Evolutionary conservation across 2,797 vertebrate species (phyloP).

Genomic region (Jordanella pulchra): DNA sequence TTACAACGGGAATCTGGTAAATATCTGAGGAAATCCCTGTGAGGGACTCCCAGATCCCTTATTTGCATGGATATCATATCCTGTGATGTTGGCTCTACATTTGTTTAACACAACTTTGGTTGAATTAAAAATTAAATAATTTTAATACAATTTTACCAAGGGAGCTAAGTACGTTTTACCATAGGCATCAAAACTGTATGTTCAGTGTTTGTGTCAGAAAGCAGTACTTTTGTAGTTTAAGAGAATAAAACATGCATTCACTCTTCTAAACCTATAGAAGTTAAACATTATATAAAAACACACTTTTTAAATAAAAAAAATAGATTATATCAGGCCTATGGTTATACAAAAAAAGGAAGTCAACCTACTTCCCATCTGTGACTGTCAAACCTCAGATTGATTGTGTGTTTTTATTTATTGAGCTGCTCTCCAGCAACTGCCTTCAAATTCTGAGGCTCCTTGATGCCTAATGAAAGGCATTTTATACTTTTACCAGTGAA

Average conservation of each 20-base stretch:
- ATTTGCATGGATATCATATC: conserved; percentile 53
- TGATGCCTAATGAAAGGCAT: conserved; percentile 69
- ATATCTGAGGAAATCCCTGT: conserved; percentile 73
- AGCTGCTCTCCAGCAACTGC: conserved; percentile 43
- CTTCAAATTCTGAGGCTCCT: conserved; percentile 47
- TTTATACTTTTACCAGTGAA: conserved; percentile 68
- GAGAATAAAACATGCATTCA: neutral
- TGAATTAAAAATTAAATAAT: conserved; percentile 13
- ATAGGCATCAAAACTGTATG: neutral
- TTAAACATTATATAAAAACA: neutral
- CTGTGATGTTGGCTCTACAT: conserved; percentile 28
- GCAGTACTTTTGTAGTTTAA: neutral
- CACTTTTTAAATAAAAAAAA: neutral
- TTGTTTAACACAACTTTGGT: conserved; percentile 58
- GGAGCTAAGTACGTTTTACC: neutral
- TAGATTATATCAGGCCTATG: conserved; percentile 16
- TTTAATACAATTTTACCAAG: neutral
- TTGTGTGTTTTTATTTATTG: conserved; percentile 55
- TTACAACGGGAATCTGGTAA: conserved; percentile 68
- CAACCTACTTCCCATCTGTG: conserved; percentile 23
- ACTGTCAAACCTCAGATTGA: conserved; percentile 36
- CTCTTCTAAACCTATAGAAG: neutral
- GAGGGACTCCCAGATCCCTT: conserved; percentile 55
- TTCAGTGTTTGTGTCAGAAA: neutral
- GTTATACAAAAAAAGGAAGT: conserved; percentile 25